phyloP scores from a whole-genome alignment of 92 coral and sea anemone species.

The Scolanthus callimorphus region DNA sequence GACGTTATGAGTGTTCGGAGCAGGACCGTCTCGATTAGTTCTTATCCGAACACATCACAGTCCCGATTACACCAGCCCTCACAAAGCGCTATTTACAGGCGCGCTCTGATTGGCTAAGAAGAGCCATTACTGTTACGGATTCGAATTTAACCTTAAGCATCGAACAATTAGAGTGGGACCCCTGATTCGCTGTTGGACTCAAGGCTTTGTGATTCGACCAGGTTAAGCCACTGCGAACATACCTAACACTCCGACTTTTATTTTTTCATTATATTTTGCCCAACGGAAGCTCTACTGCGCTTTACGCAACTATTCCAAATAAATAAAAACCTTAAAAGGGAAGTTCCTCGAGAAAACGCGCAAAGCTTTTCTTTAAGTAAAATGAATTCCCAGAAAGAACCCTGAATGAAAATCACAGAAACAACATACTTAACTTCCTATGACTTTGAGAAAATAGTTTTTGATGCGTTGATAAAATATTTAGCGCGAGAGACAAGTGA shows the following conservation, averaged over 20 bases:
- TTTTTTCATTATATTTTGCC: no score
- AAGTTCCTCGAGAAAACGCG: no score
- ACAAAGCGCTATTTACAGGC: constrained; percentile 52
- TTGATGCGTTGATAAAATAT: constrained; percentile 59
- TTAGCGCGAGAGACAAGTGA: constrained; percentile 8
- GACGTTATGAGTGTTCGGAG: not conserved
- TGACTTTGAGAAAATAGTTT: constrained; percentile 68
- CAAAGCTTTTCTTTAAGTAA: no score
- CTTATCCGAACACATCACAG: not conserved
- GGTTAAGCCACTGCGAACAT: no score
- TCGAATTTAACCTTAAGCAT: constrained; percentile 32
- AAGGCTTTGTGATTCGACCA: not conserved
- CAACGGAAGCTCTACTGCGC: no score
- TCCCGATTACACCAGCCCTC: constrained; percentile 52
- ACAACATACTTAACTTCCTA: constrained; percentile 71
- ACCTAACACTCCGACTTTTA: no score
- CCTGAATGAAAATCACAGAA: not conserved
- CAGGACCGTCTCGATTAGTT: not conserved
- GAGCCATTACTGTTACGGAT: constrained; percentile 55
- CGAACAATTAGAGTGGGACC: constrained; percentile 7
- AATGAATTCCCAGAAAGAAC: no score
- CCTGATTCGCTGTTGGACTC: not conserved
- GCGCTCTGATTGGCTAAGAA: constrained; percentile 55
- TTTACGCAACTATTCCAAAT: no score
- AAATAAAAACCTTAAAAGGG: no score